Conservation (phyloP, 2,113 vertebrate species). For the Antechinus stuartii region DNA sequence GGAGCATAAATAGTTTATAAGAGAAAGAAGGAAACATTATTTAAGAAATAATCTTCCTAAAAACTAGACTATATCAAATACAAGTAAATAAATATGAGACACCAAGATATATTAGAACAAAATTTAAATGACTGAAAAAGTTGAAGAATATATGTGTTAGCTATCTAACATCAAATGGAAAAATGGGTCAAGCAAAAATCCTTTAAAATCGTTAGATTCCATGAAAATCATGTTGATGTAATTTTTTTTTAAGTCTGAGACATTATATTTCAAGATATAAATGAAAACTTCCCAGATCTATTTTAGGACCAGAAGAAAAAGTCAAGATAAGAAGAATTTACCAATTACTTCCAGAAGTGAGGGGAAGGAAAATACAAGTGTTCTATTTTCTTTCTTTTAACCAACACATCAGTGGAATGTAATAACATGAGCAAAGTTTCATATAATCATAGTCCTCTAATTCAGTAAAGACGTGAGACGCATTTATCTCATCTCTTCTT, state of each 20-base stretch:
- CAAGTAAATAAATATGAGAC: neutral
- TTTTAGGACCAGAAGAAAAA: neutral
- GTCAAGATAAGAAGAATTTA: neutral
- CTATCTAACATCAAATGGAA: neutral
- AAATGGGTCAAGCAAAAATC: neutral
- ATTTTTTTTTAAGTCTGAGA: neutral
- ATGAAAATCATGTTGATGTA: neutral
- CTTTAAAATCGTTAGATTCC: neutral
- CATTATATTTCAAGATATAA: neutral
- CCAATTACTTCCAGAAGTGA: neutral
- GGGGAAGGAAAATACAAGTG: neutral
- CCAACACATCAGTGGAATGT: neutral
- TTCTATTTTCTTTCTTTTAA: neutral
- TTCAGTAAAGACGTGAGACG: neutral
- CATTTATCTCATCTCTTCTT: neutral
- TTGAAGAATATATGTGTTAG: neutral
- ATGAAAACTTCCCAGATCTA: neutral
- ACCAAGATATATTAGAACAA: neutral
- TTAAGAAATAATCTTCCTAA: neutral
- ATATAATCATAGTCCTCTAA: too few species aligned
- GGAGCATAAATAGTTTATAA: neutral
- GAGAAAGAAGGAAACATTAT: neutral
- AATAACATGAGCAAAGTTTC: neutral
- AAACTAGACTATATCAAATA: neutral
- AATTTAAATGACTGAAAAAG: neutral